phyloP scores from a whole-genome alignment of 2,888 invertebrate species.

The Apoda limacodes region DNA sequence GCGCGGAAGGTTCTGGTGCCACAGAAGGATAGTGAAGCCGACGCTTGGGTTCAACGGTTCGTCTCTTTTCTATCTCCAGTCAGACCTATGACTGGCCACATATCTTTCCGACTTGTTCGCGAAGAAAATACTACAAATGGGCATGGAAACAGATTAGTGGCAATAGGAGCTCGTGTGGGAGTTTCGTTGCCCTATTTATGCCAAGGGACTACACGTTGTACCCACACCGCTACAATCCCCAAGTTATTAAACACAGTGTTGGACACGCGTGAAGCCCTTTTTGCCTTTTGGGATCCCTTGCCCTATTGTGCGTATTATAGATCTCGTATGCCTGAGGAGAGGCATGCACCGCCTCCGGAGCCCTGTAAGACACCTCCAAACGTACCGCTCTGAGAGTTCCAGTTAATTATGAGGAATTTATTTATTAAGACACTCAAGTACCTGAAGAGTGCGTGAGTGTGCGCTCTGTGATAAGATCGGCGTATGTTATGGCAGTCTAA shows the following conservation, averaged over 20 bases:
- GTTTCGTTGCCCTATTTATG: slow-evolving; percentile 86
- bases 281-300: slow-evolving; percentile 86
- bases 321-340: slow-evolving; percentile 75
- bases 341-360: slow-evolving; percentile 59
- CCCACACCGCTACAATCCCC: slow-evolving; percentile 72
- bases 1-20: slow-evolving; percentile 76
- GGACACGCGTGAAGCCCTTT: slow-evolving; percentile 83
- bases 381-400: slow-evolving; percentile 53
- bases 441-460: slow-evolving; percentile 62
- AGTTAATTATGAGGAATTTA: slow-evolving; percentile 37
- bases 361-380: slow-evolving; percentile 68
- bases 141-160: slow-evolving; percentile 43
- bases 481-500: too few species aligned
- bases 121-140: slow-evolving; percentile 65
- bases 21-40: slow-evolving; percentile 74
- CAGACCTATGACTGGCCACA: slow-evolving; percentile 79
- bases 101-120: slow-evolving; percentile 81
- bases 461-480: too few species aligned
- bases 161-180: slow-evolving; percentile 78
- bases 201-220: slow-evolving; percentile 74
- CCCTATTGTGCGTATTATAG: slow-evolving; percentile 90
- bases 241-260: slow-evolving; percentile 76
- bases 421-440: slow-evolving; percentile 53
- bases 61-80: slow-evolving; percentile 74
- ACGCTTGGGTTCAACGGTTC: slow-evolving; percentile 79